A percentile compares a stretch with the other conserved stretches of the same genome.
phyloP scores from a whole-genome alignment of 1,140 invertebrate genomes.

The Paraescarpia echinospica region DNA sequence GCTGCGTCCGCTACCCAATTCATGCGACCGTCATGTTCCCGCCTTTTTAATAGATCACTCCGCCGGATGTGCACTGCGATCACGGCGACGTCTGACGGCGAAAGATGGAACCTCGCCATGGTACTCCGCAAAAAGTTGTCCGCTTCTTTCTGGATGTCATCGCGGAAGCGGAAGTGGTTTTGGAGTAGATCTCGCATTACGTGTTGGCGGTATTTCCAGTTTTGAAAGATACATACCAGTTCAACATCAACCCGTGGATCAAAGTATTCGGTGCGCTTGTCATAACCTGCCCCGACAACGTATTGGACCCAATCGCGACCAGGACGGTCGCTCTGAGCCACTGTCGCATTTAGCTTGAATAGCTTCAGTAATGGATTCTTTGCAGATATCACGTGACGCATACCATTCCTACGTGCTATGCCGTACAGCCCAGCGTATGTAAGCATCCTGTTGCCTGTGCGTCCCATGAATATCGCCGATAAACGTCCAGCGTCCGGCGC shows the following conservation, averaged over 20 bases:
- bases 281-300: no score
- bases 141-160: not conserved
- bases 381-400: not conserved
- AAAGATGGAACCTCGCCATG: not conserved
- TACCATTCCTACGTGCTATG: slow-evolving; percentile 6
- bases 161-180: slow-evolving; percentile 19
- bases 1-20: slow-evolving; percentile 6
- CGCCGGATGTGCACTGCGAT: slow-evolving; percentile 26
- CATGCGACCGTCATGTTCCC: not conserved
- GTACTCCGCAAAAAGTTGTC: not conserved
- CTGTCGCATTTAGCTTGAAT: not conserved
- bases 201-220: not conserved
- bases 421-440: slow-evolving; percentile 17
- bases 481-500: not conserved
- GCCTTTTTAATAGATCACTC: not conserved
- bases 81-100: not conserved
- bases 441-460: slow-evolving; percentile 23
- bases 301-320: not conserved
- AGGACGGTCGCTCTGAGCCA: not conserved
- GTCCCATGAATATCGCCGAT: not conserved
- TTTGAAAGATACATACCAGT: not conserved
- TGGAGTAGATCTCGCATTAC: not conserved
- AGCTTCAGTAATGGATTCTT: not conserved
- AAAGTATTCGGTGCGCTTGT: not conserved
- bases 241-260: not conserved